A percentile compares a stretch with the other conserved stretches of the same genome.
phyloP scores from a whole-genome alignment of 2,888 invertebrate genomes.

The Drosophila mercatorum region DNA sequence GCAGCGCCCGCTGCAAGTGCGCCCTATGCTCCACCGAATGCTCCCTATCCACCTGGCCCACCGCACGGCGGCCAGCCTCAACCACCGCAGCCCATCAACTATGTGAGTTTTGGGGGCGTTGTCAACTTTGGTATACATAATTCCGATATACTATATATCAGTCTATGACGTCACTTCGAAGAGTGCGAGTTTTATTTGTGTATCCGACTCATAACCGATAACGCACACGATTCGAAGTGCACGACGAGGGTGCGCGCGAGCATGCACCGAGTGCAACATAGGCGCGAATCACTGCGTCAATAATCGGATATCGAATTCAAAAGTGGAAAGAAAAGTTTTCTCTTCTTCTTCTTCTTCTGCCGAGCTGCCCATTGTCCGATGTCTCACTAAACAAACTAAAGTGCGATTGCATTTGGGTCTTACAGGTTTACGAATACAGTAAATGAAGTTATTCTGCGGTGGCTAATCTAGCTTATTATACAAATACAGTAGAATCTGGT shows the following conservation, averaged over 20 bases:
- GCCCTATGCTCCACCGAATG: constrained; percentile 36
- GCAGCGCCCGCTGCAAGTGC: constrained; percentile 1
- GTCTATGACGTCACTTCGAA: constrained; percentile 10
- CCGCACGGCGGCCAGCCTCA: constrained; percentile 17
- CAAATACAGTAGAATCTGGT: too few relatives aligned
- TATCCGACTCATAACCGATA: background rate
- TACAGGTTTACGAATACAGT: too few relatives aligned
- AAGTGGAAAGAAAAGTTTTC: too few relatives aligned
- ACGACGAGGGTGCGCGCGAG: background rate
- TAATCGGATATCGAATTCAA: background rate
- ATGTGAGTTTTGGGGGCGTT: constrained; percentile 71
- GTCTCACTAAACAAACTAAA: background rate
- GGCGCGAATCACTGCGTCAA: background rate
- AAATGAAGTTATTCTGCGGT: too few relatives aligned
- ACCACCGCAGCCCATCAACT: constrained; percentile 59
- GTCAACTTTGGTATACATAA: background rate
- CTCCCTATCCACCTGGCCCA: constrained; percentile 25
- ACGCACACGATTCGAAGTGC: background rate
- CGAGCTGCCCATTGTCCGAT: background rate
- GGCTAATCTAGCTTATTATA: too few relatives aligned
- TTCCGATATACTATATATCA: background rate
- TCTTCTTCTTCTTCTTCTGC: too few relatives aligned
- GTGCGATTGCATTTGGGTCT: background rate
- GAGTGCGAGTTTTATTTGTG: background rate
- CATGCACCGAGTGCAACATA: background rate